Evolutionary conservation across 2,888 invertebrate species (phyloP).

Genomic region (Leptinotarsa tumamoca): DNA sequence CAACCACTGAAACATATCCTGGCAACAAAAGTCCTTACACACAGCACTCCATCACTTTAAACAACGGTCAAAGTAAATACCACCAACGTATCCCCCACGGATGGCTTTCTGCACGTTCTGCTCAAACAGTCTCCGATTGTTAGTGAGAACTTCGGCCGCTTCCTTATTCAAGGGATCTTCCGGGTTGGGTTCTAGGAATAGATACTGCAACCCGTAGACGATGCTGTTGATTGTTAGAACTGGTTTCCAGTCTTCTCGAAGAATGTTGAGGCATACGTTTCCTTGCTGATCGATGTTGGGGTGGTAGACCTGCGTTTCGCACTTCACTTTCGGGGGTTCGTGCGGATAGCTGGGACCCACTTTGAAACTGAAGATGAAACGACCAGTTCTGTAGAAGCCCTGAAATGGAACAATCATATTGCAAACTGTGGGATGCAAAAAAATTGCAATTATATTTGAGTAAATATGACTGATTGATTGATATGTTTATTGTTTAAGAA

Average conservation of each 20-base stretch:
- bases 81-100: constrained; percentile 95
- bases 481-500: no score
- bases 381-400: constrained; percentile 94
- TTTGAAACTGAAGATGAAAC: constrained; percentile 97
- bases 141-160: constrained; percentile 96
- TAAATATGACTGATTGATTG: no score
- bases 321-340: constrained; percentile 98
- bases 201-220: constrained; percentile 96
- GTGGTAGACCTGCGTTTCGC: constrained; percentile 97
- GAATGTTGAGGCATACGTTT: constrained; percentile 96
- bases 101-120: constrained; percentile 96
- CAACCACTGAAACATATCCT: constrained; percentile 11
- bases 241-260: constrained; percentile 99
- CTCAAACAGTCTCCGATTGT: constrained; percentile 93
- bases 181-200: constrained; percentile 98
- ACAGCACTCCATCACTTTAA: constrained; percentile 78
- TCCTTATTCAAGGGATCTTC: constrained; percentile 99
- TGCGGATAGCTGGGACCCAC: constrained; percentile 98
- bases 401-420: constrained; percentile 57
- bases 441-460: background rate
- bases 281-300: constrained; percentile 98
- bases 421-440: background rate
- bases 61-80: constrained; percentile 95
- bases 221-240: constrained; percentile 97
- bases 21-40: constrained; percentile 20